Evolutionary conservation across 2,888 invertebrate species (phyloP).

Genomic region (Ormia ochracea): DNA sequence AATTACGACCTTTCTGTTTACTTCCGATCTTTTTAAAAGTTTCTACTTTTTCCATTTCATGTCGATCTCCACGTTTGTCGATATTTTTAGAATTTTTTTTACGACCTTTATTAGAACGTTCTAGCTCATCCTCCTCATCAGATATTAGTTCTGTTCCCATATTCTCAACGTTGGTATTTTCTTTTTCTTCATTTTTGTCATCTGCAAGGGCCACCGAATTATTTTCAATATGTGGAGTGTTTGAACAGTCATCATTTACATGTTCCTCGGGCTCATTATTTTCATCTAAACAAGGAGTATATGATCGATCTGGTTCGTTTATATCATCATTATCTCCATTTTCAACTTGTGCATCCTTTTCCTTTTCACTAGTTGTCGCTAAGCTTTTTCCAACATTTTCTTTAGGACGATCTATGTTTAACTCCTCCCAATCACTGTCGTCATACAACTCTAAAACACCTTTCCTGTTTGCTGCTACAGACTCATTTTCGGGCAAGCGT

Average conservation of each 20-base stretch:
- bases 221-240: slow-evolving; percentile 50
- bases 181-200: slow-evolving; percentile 29
- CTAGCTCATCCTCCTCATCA: slow-evolving; percentile 80
- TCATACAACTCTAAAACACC: slow-evolving; percentile 79
- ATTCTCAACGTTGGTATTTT: slow-evolving; percentile 77
- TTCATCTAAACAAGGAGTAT: slow-evolving; percentile 85
- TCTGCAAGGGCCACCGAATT: neutral
- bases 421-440: slow-evolving; percentile 78
- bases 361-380: slow-evolving; percentile 26
- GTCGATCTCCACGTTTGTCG: slow-evolving; percentile 66
- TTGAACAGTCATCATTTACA: slow-evolving; percentile 61
- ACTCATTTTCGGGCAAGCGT: slow-evolving; percentile 65
- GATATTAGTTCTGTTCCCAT: slow-evolving; percentile 87
- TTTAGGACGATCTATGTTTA: slow-evolving; percentile 73
- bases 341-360: neutral
- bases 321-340: slow-evolving; percentile 38
- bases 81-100: slow-evolving; percentile 54
- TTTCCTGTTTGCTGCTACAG: slow-evolving; percentile 69
- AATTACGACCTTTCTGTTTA: slow-evolving; percentile 86
- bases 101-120: slow-evolving; percentile 54
- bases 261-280: slow-evolving; percentile 75
- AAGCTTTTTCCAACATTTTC: slow-evolving; percentile 48
- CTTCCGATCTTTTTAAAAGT: slow-evolving; percentile 88
- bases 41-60: slow-evolving; percentile 77
- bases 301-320: slow-evolving; percentile 82